Conservation (phyloP, 2,113 vertebrate species). For the Sinocyclocheilus grahami region DNA sequence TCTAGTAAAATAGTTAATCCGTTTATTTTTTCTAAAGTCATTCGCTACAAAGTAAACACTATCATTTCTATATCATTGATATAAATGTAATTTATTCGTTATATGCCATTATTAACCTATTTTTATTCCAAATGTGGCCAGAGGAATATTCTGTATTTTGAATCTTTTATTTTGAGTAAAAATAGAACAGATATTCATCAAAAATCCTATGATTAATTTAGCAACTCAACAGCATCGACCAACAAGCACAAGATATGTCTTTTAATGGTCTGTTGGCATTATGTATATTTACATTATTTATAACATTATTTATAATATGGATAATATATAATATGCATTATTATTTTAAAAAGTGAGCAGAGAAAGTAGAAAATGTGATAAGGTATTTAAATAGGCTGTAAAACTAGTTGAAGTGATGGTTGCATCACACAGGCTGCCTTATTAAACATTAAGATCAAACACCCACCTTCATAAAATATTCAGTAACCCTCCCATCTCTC, state of each 20-base stretch:
- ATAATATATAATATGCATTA: no score
- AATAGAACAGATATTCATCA: background rate
- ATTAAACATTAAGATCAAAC: constrained; percentile 58
- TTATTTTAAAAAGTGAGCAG: background rate
- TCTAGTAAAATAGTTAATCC: no score
- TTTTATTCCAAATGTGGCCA: background rate
- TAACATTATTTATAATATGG: background rate
- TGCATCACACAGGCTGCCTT: constrained; percentile 48
- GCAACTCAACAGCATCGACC: background rate
- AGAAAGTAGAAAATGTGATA: background rate
- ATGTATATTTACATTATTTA: background rate
- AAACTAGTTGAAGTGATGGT: constrained; percentile 49
- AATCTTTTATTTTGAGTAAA: background rate
- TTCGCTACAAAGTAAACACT: background rate
- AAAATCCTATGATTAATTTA: background rate
- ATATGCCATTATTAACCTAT: background rate
- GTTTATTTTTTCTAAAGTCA: background rate
- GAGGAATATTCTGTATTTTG: background rate
- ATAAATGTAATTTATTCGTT: background rate
- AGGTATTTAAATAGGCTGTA: background rate
- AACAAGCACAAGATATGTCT: background rate
- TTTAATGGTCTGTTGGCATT: background rate
- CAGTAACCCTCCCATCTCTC: constrained; percentile 19
- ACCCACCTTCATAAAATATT: constrained; percentile 71
- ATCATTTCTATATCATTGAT: background rate